Conservation (phyloP, 2,113 vertebrate species). For the Corythornis cristatus region DNA sequence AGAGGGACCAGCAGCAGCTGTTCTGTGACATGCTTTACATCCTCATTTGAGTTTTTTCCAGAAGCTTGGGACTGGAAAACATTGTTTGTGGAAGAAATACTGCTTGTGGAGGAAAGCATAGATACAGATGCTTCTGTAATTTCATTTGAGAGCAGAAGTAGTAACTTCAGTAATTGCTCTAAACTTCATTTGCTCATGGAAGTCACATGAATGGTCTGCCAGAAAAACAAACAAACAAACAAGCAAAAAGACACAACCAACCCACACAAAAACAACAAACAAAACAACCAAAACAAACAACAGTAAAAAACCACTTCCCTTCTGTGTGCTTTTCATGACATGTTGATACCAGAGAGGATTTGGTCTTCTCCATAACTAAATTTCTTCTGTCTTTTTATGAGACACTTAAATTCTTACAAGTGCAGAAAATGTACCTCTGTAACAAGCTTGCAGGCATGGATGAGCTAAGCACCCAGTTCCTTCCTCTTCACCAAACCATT, state of each 20-base stretch:
- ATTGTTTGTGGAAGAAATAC: neutral
- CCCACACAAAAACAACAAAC: no score
- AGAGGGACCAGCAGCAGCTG: neutral
- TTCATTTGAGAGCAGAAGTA: neutral
- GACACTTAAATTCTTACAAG: neutral
- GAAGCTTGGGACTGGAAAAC: neutral
- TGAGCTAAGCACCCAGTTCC: slow-evolving; percentile 55
- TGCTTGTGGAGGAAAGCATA: neutral
- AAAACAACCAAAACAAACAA: no score
- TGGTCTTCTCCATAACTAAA: neutral
- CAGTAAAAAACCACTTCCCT: neutral
- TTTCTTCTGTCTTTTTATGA: neutral
- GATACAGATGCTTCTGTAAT: neutral
- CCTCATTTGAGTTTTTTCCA: neutral
- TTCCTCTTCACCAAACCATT: slow-evolving; percentile 30
- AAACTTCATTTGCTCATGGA: neutral
- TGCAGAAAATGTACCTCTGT: neutral
- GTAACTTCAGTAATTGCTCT: neutral
- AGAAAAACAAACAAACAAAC: neutral
- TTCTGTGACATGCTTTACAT: neutral
- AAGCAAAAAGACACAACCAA: no score
- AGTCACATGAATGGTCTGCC: neutral
- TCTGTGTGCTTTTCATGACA: neutral
- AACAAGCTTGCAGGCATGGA: neutral
- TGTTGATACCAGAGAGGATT: neutral